These are phyloP conservation scores for Pelmatolapia mariae DNA, from an alignment of 2,113 vertebrate genomes.

Conservation along the genomic window DNA sequence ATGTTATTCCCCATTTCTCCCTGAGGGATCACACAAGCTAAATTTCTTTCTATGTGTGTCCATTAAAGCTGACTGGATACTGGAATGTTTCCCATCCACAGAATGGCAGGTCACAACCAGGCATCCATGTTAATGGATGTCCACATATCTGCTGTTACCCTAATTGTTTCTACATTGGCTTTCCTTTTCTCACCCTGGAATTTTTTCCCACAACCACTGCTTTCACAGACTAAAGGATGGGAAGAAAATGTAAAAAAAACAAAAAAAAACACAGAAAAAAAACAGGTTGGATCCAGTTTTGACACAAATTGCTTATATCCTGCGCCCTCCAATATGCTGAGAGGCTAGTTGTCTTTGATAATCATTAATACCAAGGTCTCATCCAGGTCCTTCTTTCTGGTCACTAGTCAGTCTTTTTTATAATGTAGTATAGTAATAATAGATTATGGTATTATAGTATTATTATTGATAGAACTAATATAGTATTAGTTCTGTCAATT, in stretches of 20 bases:
- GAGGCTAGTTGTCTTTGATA: accelerated
- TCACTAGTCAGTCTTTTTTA: neutral
- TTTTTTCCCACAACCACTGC: neutral
- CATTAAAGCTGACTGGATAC: neutral
- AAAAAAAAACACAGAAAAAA: neutral
- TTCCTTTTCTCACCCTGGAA: neutral
- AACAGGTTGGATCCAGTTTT: accelerated
- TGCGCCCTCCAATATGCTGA: neutral
- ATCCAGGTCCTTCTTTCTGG: neutral
- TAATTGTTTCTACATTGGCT: neutral
- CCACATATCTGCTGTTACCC: neutral
- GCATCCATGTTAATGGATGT: neutral
- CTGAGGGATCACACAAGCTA: neutral
- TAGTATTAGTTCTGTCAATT: neutral
- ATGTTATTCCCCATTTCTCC: neutral
- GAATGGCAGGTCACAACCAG: neutral
- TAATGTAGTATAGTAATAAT: neutral
- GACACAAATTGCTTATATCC: neutral
- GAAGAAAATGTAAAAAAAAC: neutral
- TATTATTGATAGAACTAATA: accelerated
- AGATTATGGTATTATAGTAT: neutral
- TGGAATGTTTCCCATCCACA: neutral
- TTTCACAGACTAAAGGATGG: neutral
- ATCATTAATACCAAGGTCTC: neutral
- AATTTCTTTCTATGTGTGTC: neutral